These are phyloP conservation scores for Spea multiplicata DNA, from an alignment of 2,113 vertebrate species.

Conservation along the genomic window DNA sequence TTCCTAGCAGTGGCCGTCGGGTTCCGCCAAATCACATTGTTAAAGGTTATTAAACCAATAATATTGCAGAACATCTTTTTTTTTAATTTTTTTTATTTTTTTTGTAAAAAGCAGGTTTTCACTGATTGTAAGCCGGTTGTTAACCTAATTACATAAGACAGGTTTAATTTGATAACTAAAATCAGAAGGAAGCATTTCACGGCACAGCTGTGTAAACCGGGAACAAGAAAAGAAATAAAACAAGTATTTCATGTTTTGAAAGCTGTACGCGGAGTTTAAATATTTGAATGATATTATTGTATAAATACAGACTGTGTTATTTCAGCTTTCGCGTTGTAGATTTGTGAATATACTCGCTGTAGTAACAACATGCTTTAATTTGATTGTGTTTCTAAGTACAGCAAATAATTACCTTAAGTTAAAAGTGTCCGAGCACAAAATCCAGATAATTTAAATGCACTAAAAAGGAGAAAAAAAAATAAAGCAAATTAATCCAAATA, in stretches of 20 bases:
- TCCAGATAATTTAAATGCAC: constrained; percentile 38
- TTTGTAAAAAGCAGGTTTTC: neutral
- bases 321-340: constrained; percentile 40
- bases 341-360: constrained; percentile 37
- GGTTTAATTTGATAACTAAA: constrained; percentile 45
- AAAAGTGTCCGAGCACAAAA: constrained; percentile 44
- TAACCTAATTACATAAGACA: constrained; percentile 23
- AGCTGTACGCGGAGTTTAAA: constrained; percentile 38
- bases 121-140: constrained; percentile 12
- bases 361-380: constrained; percentile 23
- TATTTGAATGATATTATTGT: constrained; percentile 49
- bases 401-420: constrained; percentile 43
- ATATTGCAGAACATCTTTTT: neutral
- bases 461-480: neutral
- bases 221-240: constrained; percentile 38
- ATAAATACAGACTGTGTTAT: constrained; percentile 47
- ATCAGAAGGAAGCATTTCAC: constrained; percentile 38
- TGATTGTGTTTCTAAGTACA: constrained; percentile 48
- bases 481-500: constrained; percentile 39
- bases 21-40: constrained; percentile 9
- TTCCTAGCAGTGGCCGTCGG: neutral
- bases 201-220: constrained; percentile 44
- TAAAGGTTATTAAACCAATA: constrained; percentile 6
- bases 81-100: neutral
- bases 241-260: constrained; percentile 47